Evolutionary conservation across 2,797 vertebrate species (phyloP).

Genomic region (Sphenopsis melanotis): DNA sequence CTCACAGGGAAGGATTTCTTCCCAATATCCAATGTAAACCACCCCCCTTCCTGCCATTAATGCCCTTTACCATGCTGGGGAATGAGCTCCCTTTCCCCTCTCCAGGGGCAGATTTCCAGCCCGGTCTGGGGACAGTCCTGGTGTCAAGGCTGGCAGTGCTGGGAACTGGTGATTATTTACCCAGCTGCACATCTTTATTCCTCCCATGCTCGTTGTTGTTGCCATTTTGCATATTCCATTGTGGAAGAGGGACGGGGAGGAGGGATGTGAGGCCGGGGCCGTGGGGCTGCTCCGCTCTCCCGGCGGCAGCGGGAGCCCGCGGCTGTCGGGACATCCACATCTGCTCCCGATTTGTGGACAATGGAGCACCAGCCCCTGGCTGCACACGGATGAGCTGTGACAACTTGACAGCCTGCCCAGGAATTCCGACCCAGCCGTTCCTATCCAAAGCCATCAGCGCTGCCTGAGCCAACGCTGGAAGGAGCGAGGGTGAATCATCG

Average conservation of each 20-base stretch:
- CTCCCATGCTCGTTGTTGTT: slow-evolving; percentile 56
- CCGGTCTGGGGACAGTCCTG: not conserved
- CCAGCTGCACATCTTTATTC: slow-evolving; percentile 75
- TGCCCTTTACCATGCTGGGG: not conserved
- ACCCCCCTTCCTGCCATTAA: not conserved
- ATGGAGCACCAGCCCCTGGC: slow-evolving; percentile 68
- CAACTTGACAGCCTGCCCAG: slow-evolving; percentile 70
- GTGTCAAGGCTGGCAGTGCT: slow-evolving; percentile 27
- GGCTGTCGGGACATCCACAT: slow-evolving; percentile 69
- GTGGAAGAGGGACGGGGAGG: not conserved
- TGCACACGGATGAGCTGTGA: slow-evolving; percentile 54
- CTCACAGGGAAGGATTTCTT: not conserved
- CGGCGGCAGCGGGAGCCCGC: not conserved
- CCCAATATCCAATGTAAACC: not conserved
- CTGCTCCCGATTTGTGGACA: slow-evolving; percentile 75
- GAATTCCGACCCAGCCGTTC: slow-evolving; percentile 54
- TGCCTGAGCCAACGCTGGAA: not conserved
- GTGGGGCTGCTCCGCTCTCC: not conserved
- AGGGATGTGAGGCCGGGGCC: not conserved
- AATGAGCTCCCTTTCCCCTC: not conserved
- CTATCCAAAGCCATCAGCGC: not conserved
- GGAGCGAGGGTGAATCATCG: not conserved
- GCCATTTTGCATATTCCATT: slow-evolving; percentile 44
- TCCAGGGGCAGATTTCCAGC: not conserved
- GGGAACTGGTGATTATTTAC: slow-evolving; percentile 33